phyloP scores from a whole-genome alignment of 2,888 invertebrate genomes.

The Dione vanillae region DNA sequence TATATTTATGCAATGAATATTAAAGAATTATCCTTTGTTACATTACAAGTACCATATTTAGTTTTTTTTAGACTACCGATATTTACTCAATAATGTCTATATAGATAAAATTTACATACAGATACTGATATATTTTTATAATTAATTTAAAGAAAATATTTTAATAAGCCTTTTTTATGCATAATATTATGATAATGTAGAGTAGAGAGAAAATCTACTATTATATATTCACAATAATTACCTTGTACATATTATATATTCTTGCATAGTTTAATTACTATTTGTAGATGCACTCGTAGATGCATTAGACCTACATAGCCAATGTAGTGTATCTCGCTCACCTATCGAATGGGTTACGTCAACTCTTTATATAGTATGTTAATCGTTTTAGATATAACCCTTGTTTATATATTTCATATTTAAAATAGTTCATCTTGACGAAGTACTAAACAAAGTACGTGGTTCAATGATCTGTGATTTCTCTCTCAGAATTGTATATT shows the following conservation, averaged over 20 bases:
- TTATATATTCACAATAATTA: slow-evolving; percentile 11
- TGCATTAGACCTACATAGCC: slow-evolving; percentile 69
- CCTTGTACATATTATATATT: not conserved
- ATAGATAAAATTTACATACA: not conserved
- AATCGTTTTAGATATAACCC: slow-evolving; percentile 46
- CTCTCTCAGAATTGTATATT: not conserved
- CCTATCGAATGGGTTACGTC: slow-evolving; percentile 68
- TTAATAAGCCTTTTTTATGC: too few species aligned
- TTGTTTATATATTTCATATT: slow-evolving; percentile 32
- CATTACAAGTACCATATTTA: slow-evolving; percentile 18
- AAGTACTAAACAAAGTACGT: not conserved
- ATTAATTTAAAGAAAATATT: not conserved
- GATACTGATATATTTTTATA: not conserved
- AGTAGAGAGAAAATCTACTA: slow-evolving; percentile 7
- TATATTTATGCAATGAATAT: slow-evolving; percentile 55
- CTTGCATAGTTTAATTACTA: slow-evolving; percentile 31
- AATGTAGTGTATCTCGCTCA: slow-evolving; percentile 64
- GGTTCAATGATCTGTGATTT: not conserved
- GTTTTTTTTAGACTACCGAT: too few species aligned
- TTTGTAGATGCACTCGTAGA: slow-evolving; percentile 49
- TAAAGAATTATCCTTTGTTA: slow-evolving; percentile 53
- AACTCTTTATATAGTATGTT: slow-evolving; percentile 49
- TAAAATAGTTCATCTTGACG: not conserved
- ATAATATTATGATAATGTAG: slow-evolving; percentile 1
- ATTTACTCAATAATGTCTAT: not conserved